Base-by-base conservation (phyloP, 2,888 invertebrate species). In the Psococerastis gibbosa region DNA sequence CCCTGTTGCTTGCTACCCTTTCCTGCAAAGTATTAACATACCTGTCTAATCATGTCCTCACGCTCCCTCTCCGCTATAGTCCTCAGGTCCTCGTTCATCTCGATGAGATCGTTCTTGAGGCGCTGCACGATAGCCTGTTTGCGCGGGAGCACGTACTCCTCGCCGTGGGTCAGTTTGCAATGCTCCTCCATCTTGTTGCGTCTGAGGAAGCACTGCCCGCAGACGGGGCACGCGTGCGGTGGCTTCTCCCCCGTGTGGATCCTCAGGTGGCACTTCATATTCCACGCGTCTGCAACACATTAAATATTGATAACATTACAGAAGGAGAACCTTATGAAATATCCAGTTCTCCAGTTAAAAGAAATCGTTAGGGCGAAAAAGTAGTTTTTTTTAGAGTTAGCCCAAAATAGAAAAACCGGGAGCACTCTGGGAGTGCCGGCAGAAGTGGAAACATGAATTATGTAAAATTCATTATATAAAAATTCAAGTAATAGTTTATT, bases 171-270 rank as follows among this genome's bases (percentile, higher is more conserved):
- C 18, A 38, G 17, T 38, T 38, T 38, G 22, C 38, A 38, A 11
- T 38, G 38, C 38, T 38, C 38, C 22, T 38, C 38, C 38, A 38
- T 38, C 22, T 38, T 38, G 20, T 38, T 38, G 6, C 38, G 38
- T 20, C 38, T 16, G 18, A 38, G 38, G 38, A 38, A 38, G 20
- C 38, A 38, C 18, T 38, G 38, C 3, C 38, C 38, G 20, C 38
- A 38, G n/a, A 38, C 38, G 16, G 38, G 38, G 20, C 38, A 38
- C 6, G 20, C 22, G 38, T 38, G 38, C n/a, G 38, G 38, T 18
- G 38, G 38, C 20, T 38, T 38, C 22, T 38, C 38, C 6, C 38
- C 38, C 5, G 38, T 38, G 20, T 38, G 38, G 22, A 38, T 38
- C 3, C 38, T 3, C 20, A 38, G 20, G 11, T 38, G 38, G 38